Evolutionary conservation across 2,113 vertebrate genomes (phyloP).

Genomic region (Nematolebias whitei): DNA sequence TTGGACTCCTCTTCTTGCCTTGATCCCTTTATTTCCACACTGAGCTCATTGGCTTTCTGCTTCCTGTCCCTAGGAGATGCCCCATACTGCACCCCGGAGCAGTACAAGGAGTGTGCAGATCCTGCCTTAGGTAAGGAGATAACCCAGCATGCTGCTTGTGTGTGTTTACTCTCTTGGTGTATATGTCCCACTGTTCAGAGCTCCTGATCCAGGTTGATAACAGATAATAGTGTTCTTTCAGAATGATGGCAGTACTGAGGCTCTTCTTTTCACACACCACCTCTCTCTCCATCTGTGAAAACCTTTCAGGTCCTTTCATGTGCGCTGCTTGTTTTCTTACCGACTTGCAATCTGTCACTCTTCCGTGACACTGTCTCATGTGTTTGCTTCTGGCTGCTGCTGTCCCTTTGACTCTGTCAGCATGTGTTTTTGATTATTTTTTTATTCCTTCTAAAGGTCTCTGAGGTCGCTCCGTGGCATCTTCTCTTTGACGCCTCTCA

Average conservation of each 20-base stretch:
- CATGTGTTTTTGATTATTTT: slow-evolving; percentile 7
- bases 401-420: slow-evolving; percentile 24
- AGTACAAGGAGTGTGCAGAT: slow-evolving; percentile 98
- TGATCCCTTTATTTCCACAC: slow-evolving; percentile 2
- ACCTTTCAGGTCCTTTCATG: slow-evolving; percentile 47
- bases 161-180: slow-evolving; percentile 21
- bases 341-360: slow-evolving; percentile 34
- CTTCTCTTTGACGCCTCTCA: slow-evolving; percentile 22
- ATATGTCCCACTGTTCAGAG: slow-evolving; percentile 34
- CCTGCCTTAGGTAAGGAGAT: slow-evolving; percentile 91
- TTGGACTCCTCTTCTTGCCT: background rate
- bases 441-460: slow-evolving; percentile 27
- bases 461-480: slow-evolving; percentile 8
- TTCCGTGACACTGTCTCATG: slow-evolving; percentile 13
- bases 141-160: slow-evolving; percentile 38
- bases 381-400: slow-evolving; percentile 23
- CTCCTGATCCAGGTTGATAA: slow-evolving; percentile 57
- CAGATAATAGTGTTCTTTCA: slow-evolving; percentile 50
- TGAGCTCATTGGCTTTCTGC: slow-evolving; percentile 45
- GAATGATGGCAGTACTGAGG: slow-evolving; percentile 24
- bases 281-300: slow-evolving; percentile 44
- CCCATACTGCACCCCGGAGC: slow-evolving; percentile 97
- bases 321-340: slow-evolving; percentile 46
- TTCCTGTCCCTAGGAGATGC: slow-evolving; percentile 86
- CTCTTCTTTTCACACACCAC: slow-evolving; percentile 15